Base-by-base conservation (phyloP, 1,140 invertebrate species). In the Calosoma granatense region DNA sequence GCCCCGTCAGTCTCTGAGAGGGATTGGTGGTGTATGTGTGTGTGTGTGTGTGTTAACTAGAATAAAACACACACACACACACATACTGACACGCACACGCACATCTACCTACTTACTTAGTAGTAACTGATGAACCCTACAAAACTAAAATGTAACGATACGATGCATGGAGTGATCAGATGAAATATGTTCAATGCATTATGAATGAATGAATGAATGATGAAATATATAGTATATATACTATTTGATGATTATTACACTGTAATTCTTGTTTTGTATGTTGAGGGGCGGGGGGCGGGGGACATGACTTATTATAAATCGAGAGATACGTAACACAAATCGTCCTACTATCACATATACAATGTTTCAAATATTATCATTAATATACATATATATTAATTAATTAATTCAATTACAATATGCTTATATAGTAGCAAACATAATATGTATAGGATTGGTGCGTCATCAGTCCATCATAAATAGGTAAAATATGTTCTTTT, bases 261-360 rank as follows among this genome's bases (percentile, higher is more conserved):
- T n/a, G n/a, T n/a, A n/a, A n/a, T n/a, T n/a, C n/a, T n/a, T n/a
- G n/a, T n/a, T n/a, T n/a, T n/a, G n/a, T n/a, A n/a, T n/a, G n/a
- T n/a, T n/a, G n/a, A n/a, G n/a, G n/a, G n/a, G n/a, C n/a, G n/a
- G n/a, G n/a, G n/a, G n/a, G n/a, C n/a, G n/a, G n/a, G n/a, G n/a
- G n/a, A n/a, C n/a, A n/a, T n/a, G n/a, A n/a, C n/a, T n/a, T n/a
- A 36, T 36, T 36, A 36, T 36, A 36, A 36, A 36, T 36, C 26
- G 26, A 36, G 67, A 69, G 64, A 71, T 68, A 66, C 64, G 64
- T 56, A 59, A 69, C 64, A 68, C 63, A 67, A 67, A 67, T 63
- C 65, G 62, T 65, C 63, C 65, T 70, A 67, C 64, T 71, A 68
- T 72, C 70, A 71, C 71, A 71, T 72, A 73, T 68, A 69, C 63